Conservation (phyloP, 2,113 vertebrate species). For the Sorex fumeus region DNA sequence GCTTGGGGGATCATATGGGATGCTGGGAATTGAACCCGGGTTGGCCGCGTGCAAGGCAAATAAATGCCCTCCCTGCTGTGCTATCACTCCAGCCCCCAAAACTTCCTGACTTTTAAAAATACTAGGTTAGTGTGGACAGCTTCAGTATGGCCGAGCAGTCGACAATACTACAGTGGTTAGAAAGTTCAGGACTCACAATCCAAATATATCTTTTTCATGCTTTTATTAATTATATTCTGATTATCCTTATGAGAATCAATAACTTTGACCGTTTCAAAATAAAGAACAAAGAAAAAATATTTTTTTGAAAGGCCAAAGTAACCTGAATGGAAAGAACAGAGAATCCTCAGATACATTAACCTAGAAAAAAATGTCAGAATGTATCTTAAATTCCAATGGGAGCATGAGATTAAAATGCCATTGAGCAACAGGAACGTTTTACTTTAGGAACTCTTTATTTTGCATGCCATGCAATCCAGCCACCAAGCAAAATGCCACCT, state of each 20-base stretch:
- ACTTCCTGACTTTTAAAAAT: conserved; percentile 26
- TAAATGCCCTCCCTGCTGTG: too few relatives aligned
- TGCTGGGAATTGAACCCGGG: too few relatives aligned
- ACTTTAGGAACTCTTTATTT: not conserved
- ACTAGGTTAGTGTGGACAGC: not conserved
- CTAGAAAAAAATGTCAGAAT: not conserved
- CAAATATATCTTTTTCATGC: not conserved
- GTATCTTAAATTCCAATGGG: conserved; percentile 50
- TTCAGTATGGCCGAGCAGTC: too few relatives aligned
- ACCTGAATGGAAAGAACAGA: not conserved
- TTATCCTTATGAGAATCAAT: conserved; percentile 12
- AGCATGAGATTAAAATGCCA: conserved; percentile 20
- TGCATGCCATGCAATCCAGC: conserved; percentile 57
- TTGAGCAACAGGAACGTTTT: not conserved
- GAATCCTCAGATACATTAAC: conserved; percentile 39
- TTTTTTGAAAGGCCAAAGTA: too few relatives aligned
- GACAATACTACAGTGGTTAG: not conserved
- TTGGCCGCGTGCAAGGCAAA: too few relatives aligned
- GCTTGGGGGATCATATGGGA: too few relatives aligned
- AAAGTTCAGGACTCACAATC: not conserved
- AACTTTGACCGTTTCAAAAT: conserved; percentile 6
- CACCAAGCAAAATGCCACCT: conserved; percentile 50
- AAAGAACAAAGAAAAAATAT: conserved; percentile 9
- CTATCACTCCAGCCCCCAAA: too few relatives aligned
- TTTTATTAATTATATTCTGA: conserved; percentile 55